phyloP scores from a whole-genome alignment of 2,888 invertebrate species.

The Meandrusa payeni region DNA sequence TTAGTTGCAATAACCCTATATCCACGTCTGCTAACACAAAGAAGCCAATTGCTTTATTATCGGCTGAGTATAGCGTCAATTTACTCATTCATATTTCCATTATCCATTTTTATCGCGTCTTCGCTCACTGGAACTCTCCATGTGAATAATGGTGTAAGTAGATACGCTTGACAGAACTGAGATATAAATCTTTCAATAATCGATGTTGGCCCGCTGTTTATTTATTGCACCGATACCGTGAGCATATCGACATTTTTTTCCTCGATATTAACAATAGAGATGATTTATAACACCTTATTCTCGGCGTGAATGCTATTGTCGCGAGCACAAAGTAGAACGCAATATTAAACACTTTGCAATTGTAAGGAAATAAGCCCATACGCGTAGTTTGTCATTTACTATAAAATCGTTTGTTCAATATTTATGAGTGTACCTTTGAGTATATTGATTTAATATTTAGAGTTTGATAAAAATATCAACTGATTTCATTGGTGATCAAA shows the following conservation, averaged over 20 bases:
- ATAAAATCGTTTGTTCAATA: constrained; percentile 1
- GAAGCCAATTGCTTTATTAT: constrained; percentile 23
- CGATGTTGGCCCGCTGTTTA: constrained; percentile 66
- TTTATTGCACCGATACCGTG: constrained; percentile 55
- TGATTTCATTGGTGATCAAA: no score
- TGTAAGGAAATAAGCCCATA: constrained; percentile 4
- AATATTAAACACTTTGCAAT: constrained; percentile 15
- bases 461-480: no score
- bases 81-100: constrained; percentile 32
- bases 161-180: constrained; percentile 54
- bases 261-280: constrained; percentile 57
- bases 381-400: constrained; percentile 1
- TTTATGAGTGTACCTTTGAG: constrained; percentile 18
- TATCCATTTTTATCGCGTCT: constrained; percentile 52
- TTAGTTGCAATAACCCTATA: constrained; percentile 8
- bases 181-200: constrained; percentile 77
- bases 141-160: constrained; percentile 69
- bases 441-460: constrained; percentile 8
- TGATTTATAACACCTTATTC: constrained; percentile 57
- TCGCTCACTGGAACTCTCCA: constrained; percentile 44
- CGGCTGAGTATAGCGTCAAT: constrained; percentile 9
- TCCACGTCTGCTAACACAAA: constrained; percentile 12
- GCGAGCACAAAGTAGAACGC: constrained; percentile 7
- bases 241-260: constrained; percentile 56
- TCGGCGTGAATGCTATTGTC: constrained; percentile 25